Percentiles rank a stretch among this genome's conserved stretches.
phyloP scores from a whole-genome alignment of 1,140 invertebrate species.

The Octopus sinensis region DNA sequence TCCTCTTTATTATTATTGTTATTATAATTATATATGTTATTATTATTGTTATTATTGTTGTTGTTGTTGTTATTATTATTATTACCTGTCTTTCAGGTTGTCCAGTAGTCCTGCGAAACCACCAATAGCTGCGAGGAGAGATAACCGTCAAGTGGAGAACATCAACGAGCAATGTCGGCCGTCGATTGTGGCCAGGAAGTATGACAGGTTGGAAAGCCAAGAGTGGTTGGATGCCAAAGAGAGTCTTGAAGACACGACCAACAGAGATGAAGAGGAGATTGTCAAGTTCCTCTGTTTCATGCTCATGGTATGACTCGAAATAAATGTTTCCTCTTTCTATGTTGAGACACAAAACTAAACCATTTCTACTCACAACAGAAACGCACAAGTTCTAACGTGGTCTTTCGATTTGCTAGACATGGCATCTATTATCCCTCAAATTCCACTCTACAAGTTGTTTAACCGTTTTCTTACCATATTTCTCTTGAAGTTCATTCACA shows the following conservation, averaged over 20 bases:
- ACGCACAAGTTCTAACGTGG: too few relatives aligned
- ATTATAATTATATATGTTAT: too few relatives aligned
- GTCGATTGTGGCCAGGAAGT: slow-evolving; percentile 41
- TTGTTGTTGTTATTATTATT: not conserved
- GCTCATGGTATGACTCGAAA: slow-evolving; percentile 33
- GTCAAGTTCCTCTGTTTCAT: slow-evolving; percentile 39
- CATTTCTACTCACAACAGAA: too few relatives aligned
- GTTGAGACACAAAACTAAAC: too few relatives aligned
- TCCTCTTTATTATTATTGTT: too few relatives aligned
- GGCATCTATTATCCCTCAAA: too few relatives aligned
- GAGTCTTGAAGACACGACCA: slow-evolving; percentile 38
- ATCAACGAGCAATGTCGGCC: slow-evolving; percentile 49
- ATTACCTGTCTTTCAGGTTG: slow-evolving; percentile 23
- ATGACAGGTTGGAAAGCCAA: slow-evolving; percentile 45
- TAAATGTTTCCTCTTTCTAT: too few relatives aligned
- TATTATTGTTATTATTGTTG: not conserved
- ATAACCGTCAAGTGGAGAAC: slow-evolving; percentile 44
- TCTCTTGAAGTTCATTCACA: too few relatives aligned
- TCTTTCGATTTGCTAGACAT: too few relatives aligned
- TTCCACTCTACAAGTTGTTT: too few relatives aligned
- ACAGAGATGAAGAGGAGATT: slow-evolving; percentile 39
- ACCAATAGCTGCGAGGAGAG: slow-evolving; percentile 24
- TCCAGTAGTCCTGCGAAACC: slow-evolving; percentile 32
- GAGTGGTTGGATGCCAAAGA: slow-evolving; percentile 50
- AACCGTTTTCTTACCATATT: too few relatives aligned